phyloP scores from a whole-genome alignment of 2,888 invertebrate species.

The Nasonovia ribisnigri region DNA sequence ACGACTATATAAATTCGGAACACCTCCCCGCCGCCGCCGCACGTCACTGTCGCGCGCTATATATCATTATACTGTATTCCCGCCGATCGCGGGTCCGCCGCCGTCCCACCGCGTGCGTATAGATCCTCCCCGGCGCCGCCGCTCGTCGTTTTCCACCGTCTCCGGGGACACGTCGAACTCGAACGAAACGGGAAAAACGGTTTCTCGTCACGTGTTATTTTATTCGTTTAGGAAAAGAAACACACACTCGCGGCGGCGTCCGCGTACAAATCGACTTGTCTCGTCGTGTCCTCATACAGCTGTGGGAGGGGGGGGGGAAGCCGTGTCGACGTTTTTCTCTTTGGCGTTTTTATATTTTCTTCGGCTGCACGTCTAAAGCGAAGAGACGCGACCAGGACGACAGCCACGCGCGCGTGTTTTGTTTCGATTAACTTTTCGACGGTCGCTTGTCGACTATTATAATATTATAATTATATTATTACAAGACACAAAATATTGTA shows the following conservation, averaged over 20 bases:
- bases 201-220: slow-evolving; percentile 36
- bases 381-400: too few species aligned
- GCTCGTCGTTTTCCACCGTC: not conserved
- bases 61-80: slow-evolving; percentile 15
- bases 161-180: slow-evolving; percentile 43
- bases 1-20: slow-evolving; percentile 20
- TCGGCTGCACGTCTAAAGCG: too few species aligned
- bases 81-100: not conserved
- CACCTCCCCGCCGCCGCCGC: not conserved
- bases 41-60: not conserved
- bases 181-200: slow-evolving; percentile 54
- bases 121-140: not conserved
- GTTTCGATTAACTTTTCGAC: slow-evolving; percentile 7
- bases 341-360: not conserved
- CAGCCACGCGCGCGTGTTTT: not conserved
- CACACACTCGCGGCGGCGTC: not conserved
- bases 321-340: slow-evolving; percentile 3
- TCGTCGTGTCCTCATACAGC: not conserved
- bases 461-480: not conserved
- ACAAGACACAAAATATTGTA: not conserved
- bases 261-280: slow-evolving; percentile 43
- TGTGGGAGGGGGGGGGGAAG: too few species aligned
- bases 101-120: not conserved
- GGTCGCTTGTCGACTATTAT: not conserved
- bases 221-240: slow-evolving; percentile 45